phyloP scores from a whole-genome alignment of 2,113 vertebrate genomes.

The Mobula hypostoma region DNA sequence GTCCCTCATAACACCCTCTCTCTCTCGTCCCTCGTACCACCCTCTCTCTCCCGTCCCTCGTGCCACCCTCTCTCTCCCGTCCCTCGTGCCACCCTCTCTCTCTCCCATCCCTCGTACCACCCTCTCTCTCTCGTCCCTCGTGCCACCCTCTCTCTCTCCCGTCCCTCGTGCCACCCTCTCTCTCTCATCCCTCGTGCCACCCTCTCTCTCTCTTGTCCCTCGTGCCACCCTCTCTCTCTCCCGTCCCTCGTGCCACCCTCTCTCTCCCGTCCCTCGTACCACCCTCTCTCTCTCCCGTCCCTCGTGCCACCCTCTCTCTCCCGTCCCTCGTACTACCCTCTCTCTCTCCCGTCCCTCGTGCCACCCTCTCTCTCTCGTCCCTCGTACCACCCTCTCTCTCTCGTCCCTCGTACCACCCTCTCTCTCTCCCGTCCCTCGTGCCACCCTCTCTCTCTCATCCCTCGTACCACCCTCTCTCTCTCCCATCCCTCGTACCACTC shows the following conservation, averaged over 20 bases:
- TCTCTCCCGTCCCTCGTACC: rapidly evolving
- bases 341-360: conserved; percentile 81
- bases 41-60: background rate
- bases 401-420: too few species aligned
- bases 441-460: too few species aligned
- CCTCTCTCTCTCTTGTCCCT: too few species aligned
- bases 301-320: too few species aligned
- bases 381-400: background rate
- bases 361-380: conserved; percentile 57
- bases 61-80: background rate
- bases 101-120: background rate
- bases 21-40: too few species aligned
- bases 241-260: background rate
- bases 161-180: background rate
- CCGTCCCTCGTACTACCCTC: conserved; percentile 40
- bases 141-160: background rate
- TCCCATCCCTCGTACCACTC: too few species aligned
- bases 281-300: too few species aligned
- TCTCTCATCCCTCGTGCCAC: background rate
- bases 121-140: background rate
- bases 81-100: background rate
- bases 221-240: too few species aligned
- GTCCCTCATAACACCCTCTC: too few species aligned
- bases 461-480: too few species aligned
- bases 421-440: too few species aligned